Evolutionary conservation across 1,140 invertebrate genomes (phyloP), one percentile per base, ranked within the genome.

Genomic region (Apis laboriosa): DNA sequence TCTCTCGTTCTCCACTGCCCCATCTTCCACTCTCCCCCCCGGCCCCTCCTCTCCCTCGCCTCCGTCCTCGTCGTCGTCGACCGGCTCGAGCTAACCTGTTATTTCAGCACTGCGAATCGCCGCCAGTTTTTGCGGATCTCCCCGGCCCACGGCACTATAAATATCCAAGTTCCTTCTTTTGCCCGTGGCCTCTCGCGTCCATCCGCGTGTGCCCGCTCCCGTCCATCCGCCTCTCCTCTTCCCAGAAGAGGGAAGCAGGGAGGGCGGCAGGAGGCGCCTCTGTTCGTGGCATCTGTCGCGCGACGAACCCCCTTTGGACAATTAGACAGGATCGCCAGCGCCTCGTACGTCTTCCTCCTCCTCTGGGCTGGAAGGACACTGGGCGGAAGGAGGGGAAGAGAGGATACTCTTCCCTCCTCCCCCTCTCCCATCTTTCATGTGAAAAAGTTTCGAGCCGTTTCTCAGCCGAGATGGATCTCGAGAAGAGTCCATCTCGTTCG

Each of bases 21-120:
- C 85, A 73, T 79, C 66, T 86, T 75, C 81, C 86, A 76, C 74
- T 56, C 68, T 68, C 53, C 49, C 72, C 15, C 58, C 61, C 61
- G 3, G 24, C 13, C 17, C 24, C 63, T 3, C 2, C 19, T 15
- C 63, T 9, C 24, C 24, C n/a, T 72, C 56, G 55, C 70, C 60
- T 61, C 75, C 72, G 28, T 60, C 64, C 63, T 74, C 67, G 34
- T 60, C 71, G 43, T 43, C 72, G 73, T 70, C 76, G 61, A 43
- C 56, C 66, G 51, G 72, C 87, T 66, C 87, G 86, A 84, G 88
- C 80, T 87, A 93, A 93, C 92, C 92, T 92, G 92, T 93, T 93
- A 93, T 92, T 93, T 93, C 89, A 92, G 91, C 90, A 92, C 92
- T 90, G 90, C 91, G 90, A 91, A 92, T 91, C 89, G 88, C 83